Base-by-base conservation (phyloP, 2,113 vertebrate genomes). In the Sitta europaea region DNA sequence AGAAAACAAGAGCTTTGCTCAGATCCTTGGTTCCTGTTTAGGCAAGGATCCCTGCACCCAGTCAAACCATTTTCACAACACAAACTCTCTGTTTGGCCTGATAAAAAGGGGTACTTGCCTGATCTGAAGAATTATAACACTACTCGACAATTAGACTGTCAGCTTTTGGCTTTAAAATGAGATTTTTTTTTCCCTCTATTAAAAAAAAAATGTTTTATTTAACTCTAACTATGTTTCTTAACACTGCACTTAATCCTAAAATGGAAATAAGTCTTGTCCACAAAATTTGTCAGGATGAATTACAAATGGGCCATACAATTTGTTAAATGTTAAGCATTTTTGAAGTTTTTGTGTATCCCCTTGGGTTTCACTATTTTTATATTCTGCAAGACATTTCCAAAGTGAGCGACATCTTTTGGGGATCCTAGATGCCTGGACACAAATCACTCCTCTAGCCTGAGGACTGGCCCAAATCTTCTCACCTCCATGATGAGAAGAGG, bases 331-430 rank as follows among this genome's bases (percentile, higher is more conserved):
- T 61, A 51, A 28, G 9, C 9, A 9, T 2, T 81, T 94, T 76
- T 74, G 22, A 70, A 51, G 55, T 3, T 1, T 0, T 38, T 23
- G 12, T 31, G 1, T 40, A 45, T n/a, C 6, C 15, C 6, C 3
- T 3, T 25, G 20, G 3, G 1, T 70, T 71, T 57, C 43, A 43
- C 8, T 42, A 5, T 55, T 63, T 45, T 25, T 33, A 8, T 27
- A 53, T 59, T 45, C 36, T 75, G 33, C n/a, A 84, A 87, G 31
- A 53, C 1, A 1, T 42, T 93, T 86, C 47, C 25, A 35, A 80
- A 83, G 31, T 29, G 42, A 84, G 14, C 29, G 45, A 23, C 6
- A 25, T 54, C 13, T 62, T 92, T 42, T 31, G 21, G 13, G 27
- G 15, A 57, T 73, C 9, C 18, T 40, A 22, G 53, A 27, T 35